Evolutionary conservation across 2,797 vertebrate genomes (phyloP).

Genomic region (Calcarius lapponicus): DNA sequence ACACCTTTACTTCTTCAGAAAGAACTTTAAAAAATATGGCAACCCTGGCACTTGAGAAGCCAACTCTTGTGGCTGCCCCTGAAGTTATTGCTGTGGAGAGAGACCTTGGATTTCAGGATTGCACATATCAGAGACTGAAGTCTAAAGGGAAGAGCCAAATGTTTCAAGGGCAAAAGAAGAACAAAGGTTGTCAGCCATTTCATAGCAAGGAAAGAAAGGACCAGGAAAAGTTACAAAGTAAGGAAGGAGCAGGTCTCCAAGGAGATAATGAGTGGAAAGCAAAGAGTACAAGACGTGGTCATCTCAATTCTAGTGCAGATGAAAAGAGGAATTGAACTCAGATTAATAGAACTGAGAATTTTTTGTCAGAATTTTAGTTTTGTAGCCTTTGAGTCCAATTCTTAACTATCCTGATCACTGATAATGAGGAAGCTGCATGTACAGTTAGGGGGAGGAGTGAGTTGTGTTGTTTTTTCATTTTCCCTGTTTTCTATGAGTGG

Average conservation of each 20-base stretch:
- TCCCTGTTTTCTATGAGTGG: neutral
- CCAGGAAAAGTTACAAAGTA: neutral
- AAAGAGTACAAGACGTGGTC: neutral
- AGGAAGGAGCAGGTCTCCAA: neutral
- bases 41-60: neutral
- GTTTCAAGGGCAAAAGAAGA: neutral
- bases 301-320: neutral
- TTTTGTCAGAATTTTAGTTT: neutral
- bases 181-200: neutral
- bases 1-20: neutral
- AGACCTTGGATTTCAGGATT: neutral
- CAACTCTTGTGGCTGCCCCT: neutral
- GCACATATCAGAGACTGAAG: fast-evolving
- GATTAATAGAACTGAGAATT: neutral
- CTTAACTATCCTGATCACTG: neutral
- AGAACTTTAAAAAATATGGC: neutral
- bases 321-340: neutral
- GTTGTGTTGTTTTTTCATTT: fast-evolving
- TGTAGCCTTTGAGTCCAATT: neutral
- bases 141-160: neutral
- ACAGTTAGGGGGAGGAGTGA: fast-evolving
- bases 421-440: neutral
- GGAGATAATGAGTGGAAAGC: neutral
- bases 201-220: neutral
- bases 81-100: neutral